Base-by-base conservation (phyloP, 2,113 vertebrate species). In the Regulus satrapa region DNA sequence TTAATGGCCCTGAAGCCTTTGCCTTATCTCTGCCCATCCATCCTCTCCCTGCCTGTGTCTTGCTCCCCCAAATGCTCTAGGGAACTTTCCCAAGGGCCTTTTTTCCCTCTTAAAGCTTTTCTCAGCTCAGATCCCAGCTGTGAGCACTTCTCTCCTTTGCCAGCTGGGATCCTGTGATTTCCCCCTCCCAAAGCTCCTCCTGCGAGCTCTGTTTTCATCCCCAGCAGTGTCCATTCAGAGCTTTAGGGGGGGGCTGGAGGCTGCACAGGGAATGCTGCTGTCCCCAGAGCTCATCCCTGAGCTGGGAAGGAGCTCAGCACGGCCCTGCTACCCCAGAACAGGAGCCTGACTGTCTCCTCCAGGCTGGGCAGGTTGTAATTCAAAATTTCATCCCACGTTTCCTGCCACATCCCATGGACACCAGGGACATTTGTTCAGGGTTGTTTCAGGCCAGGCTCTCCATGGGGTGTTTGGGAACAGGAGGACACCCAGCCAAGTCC, bases 301-400 rank as follows among this genome's bases (percentile, higher is more conserved):
- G 49, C 67, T 6, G 36, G 0, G 4, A 41, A 8, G 17, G 16
- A 40, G 63, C 45, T 93, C 89, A 69, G 28, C n/a, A 24, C 0
- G 1, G 8, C 15, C 38, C 91, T 43, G n/a, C 54, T 5, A 1
- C 24, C 26, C 0, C 4, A n/a, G 29, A 51, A 68, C 20, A 16
- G 36, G 14, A 73, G 8, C 34, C 31, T 1, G 2, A 5, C 26
- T 66, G 51, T 23, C 14, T 75, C 14, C 51, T 74, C 66, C 31
- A 24, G 54, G 10, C 32, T 36, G 68, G 31, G 51, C 28, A 80
- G 31, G 41, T 16, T 66, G 66, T 3, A 18, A 28, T 7, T 26
- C 4, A 0, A 40, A 36, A 4, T 51, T 56, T 40, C 25, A 43
- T 8, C 25, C 29, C 56, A 5, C 0, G 0, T 36, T 56, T 49